A percentile compares a stretch with the other conserved stretches of the same genome.
phyloP scores from a whole-genome alignment of 2,797 vertebrate genomes.

The Merluccius polli region DNA sequence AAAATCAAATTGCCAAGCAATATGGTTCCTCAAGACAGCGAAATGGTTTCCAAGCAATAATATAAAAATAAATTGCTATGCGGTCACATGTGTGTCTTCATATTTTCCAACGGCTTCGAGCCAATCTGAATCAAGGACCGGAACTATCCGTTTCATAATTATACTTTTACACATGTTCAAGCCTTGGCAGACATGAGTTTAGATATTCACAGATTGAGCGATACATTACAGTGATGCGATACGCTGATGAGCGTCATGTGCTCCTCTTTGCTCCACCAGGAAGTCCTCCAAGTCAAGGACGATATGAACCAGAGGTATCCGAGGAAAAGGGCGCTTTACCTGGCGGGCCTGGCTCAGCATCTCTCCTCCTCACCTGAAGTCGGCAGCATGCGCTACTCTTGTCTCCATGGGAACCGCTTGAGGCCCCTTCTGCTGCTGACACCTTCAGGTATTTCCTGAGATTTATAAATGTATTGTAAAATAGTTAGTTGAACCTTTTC shows the following conservation, averaged over 20 bases:
- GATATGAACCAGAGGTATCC: slow-evolving; percentile 91
- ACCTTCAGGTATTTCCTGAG: slow-evolving; percentile 72
- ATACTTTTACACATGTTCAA: not conserved
- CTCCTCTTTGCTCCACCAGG: slow-evolving; percentile 37
- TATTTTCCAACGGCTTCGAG: too few species aligned
- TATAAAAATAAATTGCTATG: too few species aligned
- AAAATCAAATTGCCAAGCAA: too few species aligned
- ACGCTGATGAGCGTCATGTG: not conserved
- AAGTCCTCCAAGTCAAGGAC: slow-evolving; percentile 80
- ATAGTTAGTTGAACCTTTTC: not conserved
- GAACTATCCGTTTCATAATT: too few species aligned
- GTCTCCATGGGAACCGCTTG: slow-evolving; percentile 86
- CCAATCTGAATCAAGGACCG: too few species aligned
- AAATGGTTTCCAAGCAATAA: too few species aligned
- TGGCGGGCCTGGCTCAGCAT: slow-evolving; percentile 83
- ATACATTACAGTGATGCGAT: not conserved
- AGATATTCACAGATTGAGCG: not conserved
- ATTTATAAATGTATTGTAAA: not conserved
- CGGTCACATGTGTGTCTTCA: too few species aligned
- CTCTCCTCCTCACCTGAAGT: slow-evolving; percentile 76
- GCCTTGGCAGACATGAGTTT: not conserved
- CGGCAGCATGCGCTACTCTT: slow-evolving; percentile 82
- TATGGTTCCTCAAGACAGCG: too few species aligned
- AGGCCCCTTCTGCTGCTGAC: slow-evolving; percentile 83
- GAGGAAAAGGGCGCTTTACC: slow-evolving; percentile 89